Evolutionary conservation across 2,113 vertebrate species (phyloP), one percentile per base, ranked within the genome.

Genomic region (Toxotes chatareus): DNA sequence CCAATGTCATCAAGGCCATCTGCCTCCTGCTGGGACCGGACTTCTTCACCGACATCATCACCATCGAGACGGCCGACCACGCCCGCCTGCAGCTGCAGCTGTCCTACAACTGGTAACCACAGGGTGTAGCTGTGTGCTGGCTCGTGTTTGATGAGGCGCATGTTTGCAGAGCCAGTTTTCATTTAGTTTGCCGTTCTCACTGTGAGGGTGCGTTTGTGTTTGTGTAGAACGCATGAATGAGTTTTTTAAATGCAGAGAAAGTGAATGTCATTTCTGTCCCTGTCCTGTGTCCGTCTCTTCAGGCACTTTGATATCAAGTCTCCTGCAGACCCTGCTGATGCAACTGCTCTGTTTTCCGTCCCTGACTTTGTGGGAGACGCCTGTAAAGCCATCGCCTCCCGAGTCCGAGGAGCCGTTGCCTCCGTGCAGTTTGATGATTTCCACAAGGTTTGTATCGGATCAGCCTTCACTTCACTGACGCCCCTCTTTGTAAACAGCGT

Each of bases 361-460:
- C 97, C 95, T 0, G 96, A 98, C 89, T 98, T 97, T 0, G 95
- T 98, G 59, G 97, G 97, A 0, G 97, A 98, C 0, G 96, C 97
- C 42, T 97, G 96, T 73, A 98, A 98, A 78, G 96, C 97, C 80
- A 93, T 98, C 3, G 97, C 97, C 0, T 98, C 97, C 6, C 94
- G 94, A 32, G 94, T 98, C 84, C 87, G 97, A 11, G 97, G 97
- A 4, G 96, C 97, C 0, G 96, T 98, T 7, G 97, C 97, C 1
- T 96, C 96, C 0, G 97, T 98, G 91, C 96, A 96, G 90, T 98
- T 98, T 0, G 97, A 98, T 0, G 96, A 98, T 88, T 98, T 98
- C 93, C 97, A 98, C 65, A 97, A 98, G 95, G 96, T 96, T 34
- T 5, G 57, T n/a, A 1, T 46, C 1, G 27, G 27, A 27, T 27